phyloP scores from a whole-genome alignment of 1,140 invertebrate genomes.

The Euwallacea similis region DNA sequence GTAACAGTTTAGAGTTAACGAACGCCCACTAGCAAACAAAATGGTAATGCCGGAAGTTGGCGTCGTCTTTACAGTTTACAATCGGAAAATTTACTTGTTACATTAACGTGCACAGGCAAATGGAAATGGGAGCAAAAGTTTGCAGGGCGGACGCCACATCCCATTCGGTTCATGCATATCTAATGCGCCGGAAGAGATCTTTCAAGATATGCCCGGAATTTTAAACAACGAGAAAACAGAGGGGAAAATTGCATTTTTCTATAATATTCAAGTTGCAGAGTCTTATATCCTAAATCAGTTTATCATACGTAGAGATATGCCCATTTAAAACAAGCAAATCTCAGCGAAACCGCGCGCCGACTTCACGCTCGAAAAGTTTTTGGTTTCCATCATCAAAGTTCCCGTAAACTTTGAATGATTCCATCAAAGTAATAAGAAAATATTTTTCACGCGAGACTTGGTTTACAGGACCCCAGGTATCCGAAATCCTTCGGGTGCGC shows the following conservation, averaged over 20 bases:
- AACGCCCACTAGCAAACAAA: background rate
- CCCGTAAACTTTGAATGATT: slow-evolving; percentile 25
- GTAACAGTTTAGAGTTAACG: background rate
- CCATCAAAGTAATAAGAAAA: slow-evolving; percentile 30
- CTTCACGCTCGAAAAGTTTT: slow-evolving; percentile 15
- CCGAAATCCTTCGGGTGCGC: slow-evolving; percentile 12
- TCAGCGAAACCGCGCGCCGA: background rate
- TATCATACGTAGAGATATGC: background rate
- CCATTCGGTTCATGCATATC: slow-evolving; percentile 29
- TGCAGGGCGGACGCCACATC: slow-evolving; percentile 2
- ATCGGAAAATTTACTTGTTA: too few species aligned
- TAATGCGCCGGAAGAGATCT: slow-evolving; percentile 24
- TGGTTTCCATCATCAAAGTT: slow-evolving; percentile 26
- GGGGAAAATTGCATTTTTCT: background rate
- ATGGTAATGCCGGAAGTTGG: too few species aligned
- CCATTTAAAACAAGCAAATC: slow-evolving; percentile 4
- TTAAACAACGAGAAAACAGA: background rate
- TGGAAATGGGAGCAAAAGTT: too few species aligned
- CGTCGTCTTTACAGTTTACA: too few species aligned
- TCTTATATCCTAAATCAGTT: background rate
- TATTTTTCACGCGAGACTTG: slow-evolving; percentile 27
- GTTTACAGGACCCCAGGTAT: slow-evolving; percentile 21
- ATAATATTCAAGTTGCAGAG: background rate
- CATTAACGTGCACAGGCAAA: too few species aligned
- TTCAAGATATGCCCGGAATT: background rate